Evolutionary conservation across 2,113 vertebrate species (phyloP), one percentile per base, ranked within the genome.

Genomic region (Podocnemis expansa): DNA sequence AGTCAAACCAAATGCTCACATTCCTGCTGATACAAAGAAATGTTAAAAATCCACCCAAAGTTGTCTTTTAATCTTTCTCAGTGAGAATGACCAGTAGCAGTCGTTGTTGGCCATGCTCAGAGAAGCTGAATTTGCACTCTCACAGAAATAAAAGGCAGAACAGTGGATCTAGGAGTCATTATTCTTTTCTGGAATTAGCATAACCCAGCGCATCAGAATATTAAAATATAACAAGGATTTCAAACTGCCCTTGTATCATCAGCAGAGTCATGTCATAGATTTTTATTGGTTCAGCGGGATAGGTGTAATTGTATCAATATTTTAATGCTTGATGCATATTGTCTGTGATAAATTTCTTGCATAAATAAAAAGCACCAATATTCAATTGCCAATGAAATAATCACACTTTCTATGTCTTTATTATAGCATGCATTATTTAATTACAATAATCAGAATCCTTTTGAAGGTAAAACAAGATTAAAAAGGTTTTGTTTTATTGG

Each of bases 351-450:
- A 98, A 98, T 97, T 96, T 96, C 97, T 97, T 98, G 97, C 97
- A 98, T 98, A 98, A 98, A 98, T 98, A 98, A 98, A 98, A 98
- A 97, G 97, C 96, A 98, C 98, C 97, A 94, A 98, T 98, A 98
- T 97, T 98, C 98, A 98, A 98, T 97, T 97, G 98, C 95, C 97
- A 98, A 98, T 98, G 97, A 98, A 98, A 98, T 98, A 98, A 98
- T 98, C 97, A 97, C 97, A 98, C 55, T 94, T 95, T 96, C 97
- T 96, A 96, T 95, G 97, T 98, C 98, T 98, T 98, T 98, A 98
- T 98, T 98, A 97, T 98, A 98, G 98, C 98, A 98, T 98, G 98
- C 97, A 98, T 98, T 98, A 98, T 98, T 98, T 98, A 98, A 99
- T 99, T 98, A 98, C 95, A 98, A 98, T 98, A 98, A 98, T 98